Evolutionary conservation across 1,140 invertebrate genomes (phyloP), one percentile per base, ranked within the genome.

Genomic region (Trypoxylus dichotomus): DNA sequence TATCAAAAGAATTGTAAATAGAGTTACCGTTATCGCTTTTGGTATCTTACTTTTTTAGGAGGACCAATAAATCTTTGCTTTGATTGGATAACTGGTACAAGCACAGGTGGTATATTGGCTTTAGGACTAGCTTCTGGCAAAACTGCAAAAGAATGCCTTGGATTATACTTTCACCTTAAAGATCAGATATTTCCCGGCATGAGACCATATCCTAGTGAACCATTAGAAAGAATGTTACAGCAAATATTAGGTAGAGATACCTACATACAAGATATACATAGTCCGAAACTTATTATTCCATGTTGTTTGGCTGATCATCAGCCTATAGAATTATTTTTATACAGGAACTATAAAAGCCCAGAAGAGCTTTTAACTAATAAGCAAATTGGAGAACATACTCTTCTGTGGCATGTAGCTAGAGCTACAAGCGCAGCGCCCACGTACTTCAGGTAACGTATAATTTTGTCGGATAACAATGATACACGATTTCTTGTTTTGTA

Each of bases 81-180:
- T 87, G 97, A 99, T 86, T 99, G 97, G 97, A 91, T 99, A 21
- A 94, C 95, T 6, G 98, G 98, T 3, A 99, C 98, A 1, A 98
- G 96, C 76, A 99, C 98, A 1, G 98, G 98, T 2, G 97, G 96
- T 0, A 97, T 99, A 58, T 85, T 99, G 25, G 96, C 97, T 0
- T 86, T 98, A 0, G 95, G 91, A 19, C 81, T 85, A 2, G 90
- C 91, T 0, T 86, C 88, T 76, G 93, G 94, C 1, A 95, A 94
- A 86, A 90, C 89, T 0, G 86, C 95, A 81, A 90, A 91, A 25
- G 93, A 95, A 82, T 94, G 93, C 79, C 92, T 96, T 83, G 93
- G 93, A 24, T 85, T 99, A 1, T 99, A 98, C 86, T 95, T 99
- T 82, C 91, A 93, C 42, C 91, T 99, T 85, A 99, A 99, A 86